Evolutionary conservation across 2,888 invertebrate species (phyloP).

Genomic region (Hipparchia semele): DNA sequence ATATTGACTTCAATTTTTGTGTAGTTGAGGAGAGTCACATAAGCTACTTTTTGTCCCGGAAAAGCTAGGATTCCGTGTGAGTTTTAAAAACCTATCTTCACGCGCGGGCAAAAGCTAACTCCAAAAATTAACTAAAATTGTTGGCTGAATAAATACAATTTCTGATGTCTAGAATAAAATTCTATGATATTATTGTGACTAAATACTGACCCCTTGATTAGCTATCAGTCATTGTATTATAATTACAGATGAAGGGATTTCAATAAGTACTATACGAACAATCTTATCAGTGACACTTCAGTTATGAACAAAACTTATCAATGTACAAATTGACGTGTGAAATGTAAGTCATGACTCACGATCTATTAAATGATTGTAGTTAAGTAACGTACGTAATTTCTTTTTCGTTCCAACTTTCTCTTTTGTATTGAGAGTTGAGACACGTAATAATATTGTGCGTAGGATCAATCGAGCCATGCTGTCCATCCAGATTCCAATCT

Average conservation of each 20-base stretch:
- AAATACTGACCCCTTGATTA: background rate
- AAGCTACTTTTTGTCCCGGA: too few species aligned
- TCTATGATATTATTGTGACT: background rate
- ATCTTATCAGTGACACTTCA: slow-evolving; percentile 28
- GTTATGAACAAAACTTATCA: slow-evolving; percentile 16
- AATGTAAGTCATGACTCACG: slow-evolving; percentile 27
- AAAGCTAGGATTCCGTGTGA: too few species aligned
- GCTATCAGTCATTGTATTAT: too few species aligned
- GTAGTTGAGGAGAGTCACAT: too few species aligned
- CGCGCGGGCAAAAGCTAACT: too few species aligned
- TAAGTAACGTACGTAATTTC: slow-evolving; percentile 50
- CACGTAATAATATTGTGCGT: slow-evolving; percentile 48
- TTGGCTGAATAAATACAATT: background rate
- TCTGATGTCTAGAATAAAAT: background rate
- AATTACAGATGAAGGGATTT: too few species aligned
- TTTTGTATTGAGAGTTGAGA: slow-evolving; percentile 45
- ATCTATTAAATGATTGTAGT: slow-evolving; percentile 39
- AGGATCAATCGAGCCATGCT: slow-evolving; percentile 50
- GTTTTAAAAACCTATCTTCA: too few species aligned
- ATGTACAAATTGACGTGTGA: slow-evolving; percentile 22
- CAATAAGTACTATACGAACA: slow-evolving; percentile 11
- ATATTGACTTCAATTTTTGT: too few species aligned
- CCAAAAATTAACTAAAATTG: background rate
- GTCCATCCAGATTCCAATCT: slow-evolving; percentile 53
- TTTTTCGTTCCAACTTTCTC: slow-evolving; percentile 60